Evolutionary conservation across 2,113 vertebrate genomes (phyloP).

Genomic region (Sapajus apella): DNA sequence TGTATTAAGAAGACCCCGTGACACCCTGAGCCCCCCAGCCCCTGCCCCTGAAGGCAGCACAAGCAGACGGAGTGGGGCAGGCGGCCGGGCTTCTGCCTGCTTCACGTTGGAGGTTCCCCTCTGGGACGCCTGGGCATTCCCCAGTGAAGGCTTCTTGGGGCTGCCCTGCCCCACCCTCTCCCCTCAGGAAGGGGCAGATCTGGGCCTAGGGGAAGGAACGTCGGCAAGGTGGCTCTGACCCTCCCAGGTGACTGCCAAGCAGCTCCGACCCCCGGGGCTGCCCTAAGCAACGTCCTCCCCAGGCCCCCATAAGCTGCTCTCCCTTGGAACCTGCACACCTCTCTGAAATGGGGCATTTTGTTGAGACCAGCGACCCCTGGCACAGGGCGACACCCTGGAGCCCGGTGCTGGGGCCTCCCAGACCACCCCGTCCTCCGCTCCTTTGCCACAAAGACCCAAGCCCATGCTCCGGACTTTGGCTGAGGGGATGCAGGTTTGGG

Average conservation of each 20-base stretch:
- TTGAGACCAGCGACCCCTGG: background rate
- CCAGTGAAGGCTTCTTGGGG: background rate
- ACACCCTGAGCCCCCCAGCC: constrained; percentile 67
- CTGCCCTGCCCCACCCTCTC: background rate
- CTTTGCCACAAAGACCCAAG: background rate
- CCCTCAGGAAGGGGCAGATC: background rate
- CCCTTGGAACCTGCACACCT: background rate
- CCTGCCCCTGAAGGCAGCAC: constrained; percentile 69
- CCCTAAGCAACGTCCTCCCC: rapidly evolving
- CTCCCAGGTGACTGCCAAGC: background rate
- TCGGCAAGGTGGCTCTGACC: background rate
- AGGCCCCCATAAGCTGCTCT: background rate
- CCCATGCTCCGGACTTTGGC: background rate
- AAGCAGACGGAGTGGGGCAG: constrained; percentile 60
- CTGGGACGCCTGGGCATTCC: background rate
- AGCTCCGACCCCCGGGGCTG: too few species aligned
- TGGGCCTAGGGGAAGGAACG: background rate
- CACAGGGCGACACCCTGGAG: rapidly evolving
- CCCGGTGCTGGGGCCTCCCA: rapidly evolving
- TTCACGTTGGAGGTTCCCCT: background rate
- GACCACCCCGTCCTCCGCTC: rapidly evolving
- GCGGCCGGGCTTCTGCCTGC: background rate
- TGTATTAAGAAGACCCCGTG: constrained; percentile 80
- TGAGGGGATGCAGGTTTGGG: background rate
- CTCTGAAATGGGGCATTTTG: background rate